Evolutionary conservation across 2,113 vertebrate genomes (phyloP).

Genomic region (Ariopsis seemanni): DNA sequence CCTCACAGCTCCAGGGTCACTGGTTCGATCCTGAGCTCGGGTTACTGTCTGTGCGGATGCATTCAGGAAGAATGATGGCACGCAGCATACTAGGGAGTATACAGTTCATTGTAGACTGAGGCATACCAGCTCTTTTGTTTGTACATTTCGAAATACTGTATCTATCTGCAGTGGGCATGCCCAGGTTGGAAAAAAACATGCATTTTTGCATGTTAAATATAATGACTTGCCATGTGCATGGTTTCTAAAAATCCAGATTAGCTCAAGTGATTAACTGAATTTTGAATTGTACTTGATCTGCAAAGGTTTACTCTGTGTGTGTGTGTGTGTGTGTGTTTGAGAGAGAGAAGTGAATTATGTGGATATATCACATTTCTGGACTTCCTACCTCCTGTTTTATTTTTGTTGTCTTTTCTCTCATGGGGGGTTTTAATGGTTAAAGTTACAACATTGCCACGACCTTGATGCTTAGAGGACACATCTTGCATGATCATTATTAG

Average conservation of each 20-base stretch:
- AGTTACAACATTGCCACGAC: not conserved
- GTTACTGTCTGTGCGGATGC: not conserved
- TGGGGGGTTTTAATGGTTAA: constrained; percentile 21
- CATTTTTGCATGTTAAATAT: not conserved
- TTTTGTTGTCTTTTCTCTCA: not conserved
- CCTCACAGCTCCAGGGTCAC: not conserved
- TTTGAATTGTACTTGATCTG: not conserved
- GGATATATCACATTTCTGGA: not conserved
- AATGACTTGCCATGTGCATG: not conserved
- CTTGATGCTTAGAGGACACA: constrained; percentile 12
- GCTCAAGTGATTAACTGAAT: not conserved
- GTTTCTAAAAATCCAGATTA: not conserved
- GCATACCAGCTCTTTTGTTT: not conserved
- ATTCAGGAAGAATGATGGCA: not conserved
- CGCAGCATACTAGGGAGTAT: not conserved
- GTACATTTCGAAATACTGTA: not conserved
- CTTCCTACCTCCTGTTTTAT: not conserved
- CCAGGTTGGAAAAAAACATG: not conserved
- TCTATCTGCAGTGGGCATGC: not conserved
- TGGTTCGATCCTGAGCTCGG: not conserved
- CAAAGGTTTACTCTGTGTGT: not conserved
- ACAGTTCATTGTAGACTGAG: not conserved
- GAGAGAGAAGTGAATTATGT: not conserved
- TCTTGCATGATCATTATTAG: not conserved
- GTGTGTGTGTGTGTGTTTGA: not conserved